These are phyloP conservation scores for Linnaemya tessellans DNA, from an alignment of 2,888 invertebrate species.

Conservation along the genomic window DNA sequence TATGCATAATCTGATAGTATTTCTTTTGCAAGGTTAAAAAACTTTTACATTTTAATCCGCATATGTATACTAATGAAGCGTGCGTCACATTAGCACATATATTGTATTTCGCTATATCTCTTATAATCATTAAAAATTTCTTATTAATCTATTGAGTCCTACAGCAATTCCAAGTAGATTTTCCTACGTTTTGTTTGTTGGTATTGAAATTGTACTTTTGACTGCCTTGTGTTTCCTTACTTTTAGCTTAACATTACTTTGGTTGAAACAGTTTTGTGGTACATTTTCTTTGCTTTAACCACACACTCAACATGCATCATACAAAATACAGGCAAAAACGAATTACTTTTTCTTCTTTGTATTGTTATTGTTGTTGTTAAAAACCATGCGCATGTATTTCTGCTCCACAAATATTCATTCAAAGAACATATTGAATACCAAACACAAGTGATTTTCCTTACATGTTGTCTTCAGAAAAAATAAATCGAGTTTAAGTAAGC, in stretches of 20 bases:
- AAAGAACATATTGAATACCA: constrained; percentile 59
- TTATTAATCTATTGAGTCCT: too few relatives aligned
- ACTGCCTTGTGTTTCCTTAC: not conserved
- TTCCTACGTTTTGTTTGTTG: not conserved
- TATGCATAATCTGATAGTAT: too few relatives aligned
- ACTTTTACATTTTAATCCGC: too few relatives aligned
- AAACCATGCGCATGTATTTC: constrained; percentile 20
- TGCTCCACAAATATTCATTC: constrained; percentile 59
- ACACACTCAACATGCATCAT: constrained; percentile 20
- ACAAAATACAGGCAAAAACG: constrained; percentile 1
- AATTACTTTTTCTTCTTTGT: constrained; percentile 7
- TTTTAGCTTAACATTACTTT: constrained; percentile 30
- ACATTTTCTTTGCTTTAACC: constrained; percentile 30
- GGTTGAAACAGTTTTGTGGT: constrained; percentile 39
- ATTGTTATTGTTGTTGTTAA: not conserved
- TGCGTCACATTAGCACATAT: too few relatives aligned
- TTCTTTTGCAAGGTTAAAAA: too few relatives aligned
- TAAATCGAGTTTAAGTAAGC: not conserved
- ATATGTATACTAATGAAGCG: too few relatives aligned
- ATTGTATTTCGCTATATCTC: too few relatives aligned
- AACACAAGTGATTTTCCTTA: constrained; percentile 16
- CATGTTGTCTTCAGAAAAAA: not conserved
- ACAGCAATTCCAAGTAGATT: too few relatives aligned
- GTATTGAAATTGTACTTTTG: not conserved
- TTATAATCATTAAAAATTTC: too few relatives aligned